Evolutionary conservation across 2,797 vertebrate species (phyloP), one percentile per base, ranked within the genome.

Genomic region (Acanthiza pusilla): DNA sequence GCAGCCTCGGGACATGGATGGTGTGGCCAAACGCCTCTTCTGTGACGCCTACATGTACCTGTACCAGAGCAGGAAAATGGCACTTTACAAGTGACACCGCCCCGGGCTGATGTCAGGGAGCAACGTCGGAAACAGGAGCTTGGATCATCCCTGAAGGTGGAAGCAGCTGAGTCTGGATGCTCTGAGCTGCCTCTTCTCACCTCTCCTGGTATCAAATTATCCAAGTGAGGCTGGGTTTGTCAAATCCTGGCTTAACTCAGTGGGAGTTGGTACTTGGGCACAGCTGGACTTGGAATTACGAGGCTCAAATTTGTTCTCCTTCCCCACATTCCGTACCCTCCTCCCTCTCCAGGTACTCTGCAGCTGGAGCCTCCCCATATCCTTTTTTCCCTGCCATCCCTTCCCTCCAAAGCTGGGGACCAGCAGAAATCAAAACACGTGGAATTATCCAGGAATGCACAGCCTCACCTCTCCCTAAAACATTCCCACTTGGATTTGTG

Each of bases 21-120:
- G 99, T 2, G 98, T 99, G 68, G 98, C 98, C 88, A 99, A 99
- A 42, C 98, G 99, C 34, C 99, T 99, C 74, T 99, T 99, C 94
- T 99, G 99, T 1, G 99, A 99, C 0, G 99, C 99, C 93, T 99
- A 99, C 97, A 99, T 99, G 98, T 99, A 98, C 96, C 97, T 99
- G 94, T 99, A 99, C 92, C 98, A 98, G 96, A 99, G 98, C 97
- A 97, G 93, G 83, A 98, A 94, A 83, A 98, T 99, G 98, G 97
- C 97, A 1, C 98, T 99, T 4, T 99, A 99, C 89, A 98, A 98
- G 85, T 99, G 97, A 99, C 32, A 0, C 43, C 5, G 0, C 6
- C 47, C 71, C 0, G 2, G n/a, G 27, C 5, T 2, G 2, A 8
- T 14, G 55, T 43, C 63, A 76, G 2, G 26, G n/a, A 32, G 21